Percentiles rank a stretch among this genome's conserved stretches.
Conservation (phyloP, 2,888 invertebrate genomes). For the Epinotia brunnichana region DNA sequence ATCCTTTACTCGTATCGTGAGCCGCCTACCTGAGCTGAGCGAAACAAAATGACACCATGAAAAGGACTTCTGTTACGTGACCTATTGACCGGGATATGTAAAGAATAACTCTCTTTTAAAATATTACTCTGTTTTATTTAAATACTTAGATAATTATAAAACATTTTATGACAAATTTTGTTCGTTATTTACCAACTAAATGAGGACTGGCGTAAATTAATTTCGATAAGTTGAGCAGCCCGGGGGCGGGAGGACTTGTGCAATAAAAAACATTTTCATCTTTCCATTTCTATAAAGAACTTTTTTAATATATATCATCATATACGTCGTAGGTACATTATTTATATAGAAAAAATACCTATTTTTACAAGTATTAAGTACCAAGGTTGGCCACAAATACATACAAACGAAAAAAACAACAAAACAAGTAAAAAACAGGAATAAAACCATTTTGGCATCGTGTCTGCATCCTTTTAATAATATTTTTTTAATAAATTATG, state of each 20-base stretch:
- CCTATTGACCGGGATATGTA: conserved; percentile 67
- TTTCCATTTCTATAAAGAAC: conserved; percentile 81
- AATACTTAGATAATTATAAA: conserved; percentile 79
- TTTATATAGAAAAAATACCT: conserved; percentile 83
- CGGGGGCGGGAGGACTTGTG: conserved; percentile 57
- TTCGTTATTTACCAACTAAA: conserved; percentile 67
- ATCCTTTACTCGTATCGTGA: no score
- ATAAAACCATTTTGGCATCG: conserved; percentile 84
- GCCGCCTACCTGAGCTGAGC: conserved; percentile 51
- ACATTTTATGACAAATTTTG: conserved; percentile 73
- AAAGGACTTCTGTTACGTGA: conserved; percentile 53
- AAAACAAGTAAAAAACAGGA: conserved; percentile 83
- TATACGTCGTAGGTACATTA: conserved; percentile 82
- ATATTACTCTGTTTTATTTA: conserved; percentile 80
- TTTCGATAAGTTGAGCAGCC: conserved; percentile 10
- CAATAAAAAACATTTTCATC: conserved; percentile 78
- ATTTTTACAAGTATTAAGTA: conserved; percentile 83
- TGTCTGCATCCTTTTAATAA: conserved; percentile 77
- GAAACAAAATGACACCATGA: conserved; percentile 47
- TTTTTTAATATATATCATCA: conserved; percentile 80
- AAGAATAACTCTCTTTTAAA: conserved; percentile 74
- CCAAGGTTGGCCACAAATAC: conserved; percentile 83
- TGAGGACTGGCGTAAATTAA: conserved; percentile 55
- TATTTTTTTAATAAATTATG: conserved; percentile 75
- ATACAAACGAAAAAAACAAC: conserved; percentile 82